Evolutionary conservation across 2,113 vertebrate genomes (phyloP).

Genomic region (Rhizomys pruinosus): DNA sequence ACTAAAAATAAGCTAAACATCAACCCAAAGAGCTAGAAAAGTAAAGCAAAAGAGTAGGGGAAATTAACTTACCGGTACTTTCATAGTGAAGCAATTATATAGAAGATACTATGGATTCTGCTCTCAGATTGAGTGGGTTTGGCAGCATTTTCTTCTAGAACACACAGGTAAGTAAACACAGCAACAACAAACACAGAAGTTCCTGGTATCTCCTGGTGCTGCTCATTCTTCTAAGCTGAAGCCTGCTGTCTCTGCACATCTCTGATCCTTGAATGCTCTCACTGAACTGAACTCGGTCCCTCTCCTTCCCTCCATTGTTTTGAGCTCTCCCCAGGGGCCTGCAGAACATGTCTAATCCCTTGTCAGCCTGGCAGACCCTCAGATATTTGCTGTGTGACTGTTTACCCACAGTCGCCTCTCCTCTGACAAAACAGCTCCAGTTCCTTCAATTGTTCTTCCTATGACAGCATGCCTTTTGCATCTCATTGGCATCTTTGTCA

Average conservation of each 20-base stretch:
- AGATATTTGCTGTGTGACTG: slow-evolving; percentile 16
- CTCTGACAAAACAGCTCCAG: slow-evolving; percentile 65
- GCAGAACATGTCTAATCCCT: not conserved
- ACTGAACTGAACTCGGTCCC: slow-evolving; percentile 46
- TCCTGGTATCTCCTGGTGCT: not conserved
- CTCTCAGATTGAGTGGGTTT: not conserved
- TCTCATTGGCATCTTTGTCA: slow-evolving; percentile 49
- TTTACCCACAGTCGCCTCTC: slow-evolving; percentile 39
- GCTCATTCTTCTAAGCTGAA: not conserved
- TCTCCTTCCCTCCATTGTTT: slow-evolving; percentile 73
- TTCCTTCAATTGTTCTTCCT: slow-evolving; percentile 76
- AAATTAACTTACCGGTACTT: not conserved
- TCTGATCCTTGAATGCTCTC: not conserved
- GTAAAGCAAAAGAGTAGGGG: not conserved
- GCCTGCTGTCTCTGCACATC: not conserved
- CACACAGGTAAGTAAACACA: slow-evolving; percentile 1
- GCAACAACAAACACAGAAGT: not conserved
- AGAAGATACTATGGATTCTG: not conserved
- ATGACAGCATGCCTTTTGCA: slow-evolving; percentile 21
- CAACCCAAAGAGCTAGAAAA: slow-evolving; percentile 14
- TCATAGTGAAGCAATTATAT: not conserved
- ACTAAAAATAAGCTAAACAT: slow-evolving; percentile 5
- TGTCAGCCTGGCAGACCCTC: slow-evolving; percentile 44
- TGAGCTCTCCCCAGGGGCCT: slow-evolving; percentile 47
- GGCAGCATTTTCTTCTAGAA: not conserved